Percentiles rank a stretch among this genome's conserved stretches.
phyloP scores from a whole-genome alignment of 92 coral and sea anemone genomes.

The Porites rus region DNA sequence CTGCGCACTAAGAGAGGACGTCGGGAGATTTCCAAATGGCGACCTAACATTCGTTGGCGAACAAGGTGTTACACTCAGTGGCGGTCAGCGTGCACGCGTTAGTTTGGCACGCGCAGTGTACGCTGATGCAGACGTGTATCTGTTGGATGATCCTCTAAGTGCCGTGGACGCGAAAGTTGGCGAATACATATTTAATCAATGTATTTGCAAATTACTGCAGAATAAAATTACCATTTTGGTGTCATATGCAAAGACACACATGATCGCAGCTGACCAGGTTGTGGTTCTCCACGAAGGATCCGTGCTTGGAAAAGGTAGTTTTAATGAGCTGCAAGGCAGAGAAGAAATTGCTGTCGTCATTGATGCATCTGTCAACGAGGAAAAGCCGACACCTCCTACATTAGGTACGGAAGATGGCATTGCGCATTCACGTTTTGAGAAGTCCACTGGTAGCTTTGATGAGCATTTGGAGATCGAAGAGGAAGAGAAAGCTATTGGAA shows the following conservation, averaged over 20 bases:
- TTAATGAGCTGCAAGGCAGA: background rate
- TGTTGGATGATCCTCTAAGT: conserved; percentile 5
- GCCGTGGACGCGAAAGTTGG: conserved; percentile 31
- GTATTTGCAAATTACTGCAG: conserved; percentile 30
- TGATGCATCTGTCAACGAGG: background rate
- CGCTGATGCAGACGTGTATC: conserved; percentile 34
- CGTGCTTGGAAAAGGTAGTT: conserved; percentile 8
- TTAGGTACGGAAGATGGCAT: background rate
- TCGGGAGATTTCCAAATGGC: conserved; percentile 33
- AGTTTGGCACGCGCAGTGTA: conserved; percentile 43
- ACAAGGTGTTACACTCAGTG: conserved; percentile 25
- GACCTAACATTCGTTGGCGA: conserved; percentile 34
- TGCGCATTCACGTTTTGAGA: background rate
- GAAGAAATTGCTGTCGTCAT: background rate
- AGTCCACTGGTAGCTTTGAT: background rate
- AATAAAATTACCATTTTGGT: conserved; percentile 4
- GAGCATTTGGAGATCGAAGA: conserved; percentile 33
- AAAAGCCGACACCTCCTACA: background rate
- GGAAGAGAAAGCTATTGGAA: conserved; percentile 53
- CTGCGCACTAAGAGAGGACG: conserved; percentile 21
- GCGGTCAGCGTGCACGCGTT: conserved; percentile 39
- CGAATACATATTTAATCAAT: conserved; percentile 17
- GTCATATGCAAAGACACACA: conserved; percentile 23
- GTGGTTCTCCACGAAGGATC: conserved; percentile 30
- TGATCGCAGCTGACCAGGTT: conserved; percentile 28